Conservation (phyloP, 1,140 invertebrate species). For the Drosophila lowei region DNA sequence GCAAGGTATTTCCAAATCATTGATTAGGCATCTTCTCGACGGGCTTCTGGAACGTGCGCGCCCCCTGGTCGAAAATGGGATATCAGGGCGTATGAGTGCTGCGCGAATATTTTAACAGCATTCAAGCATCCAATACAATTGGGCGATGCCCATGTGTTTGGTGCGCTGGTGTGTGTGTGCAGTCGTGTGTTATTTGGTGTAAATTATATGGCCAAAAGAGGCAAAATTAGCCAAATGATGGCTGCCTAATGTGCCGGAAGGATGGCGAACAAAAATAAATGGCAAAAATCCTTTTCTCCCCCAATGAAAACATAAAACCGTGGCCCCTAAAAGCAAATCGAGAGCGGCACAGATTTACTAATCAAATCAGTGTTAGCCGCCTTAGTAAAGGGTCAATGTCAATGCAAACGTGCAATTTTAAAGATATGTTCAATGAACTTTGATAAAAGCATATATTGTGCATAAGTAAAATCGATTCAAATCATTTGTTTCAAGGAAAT, state of each 20-base stretch:
- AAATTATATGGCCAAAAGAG: slow-evolving; percentile 79
- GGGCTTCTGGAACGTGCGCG: slow-evolving; percentile 5
- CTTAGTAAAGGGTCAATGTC: slow-evolving; percentile 41
- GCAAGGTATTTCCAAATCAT: slow-evolving; percentile 77
- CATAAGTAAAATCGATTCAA: background rate
- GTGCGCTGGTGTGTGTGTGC: slow-evolving; percentile 42
- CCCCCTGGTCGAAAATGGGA: slow-evolving; percentile 24
- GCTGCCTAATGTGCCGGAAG: slow-evolving; percentile 73
- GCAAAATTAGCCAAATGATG: slow-evolving; percentile 80
- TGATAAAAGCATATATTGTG: no score
- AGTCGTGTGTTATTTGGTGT: slow-evolving; percentile 79
- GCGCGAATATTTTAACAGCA: slow-evolving; percentile 54
- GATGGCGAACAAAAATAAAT: slow-evolving; percentile 64
- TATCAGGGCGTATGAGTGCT: slow-evolving; percentile 66
- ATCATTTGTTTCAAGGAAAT: no score
- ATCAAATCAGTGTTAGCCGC: slow-evolving; percentile 61
- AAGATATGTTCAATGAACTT: slow-evolving; percentile 7
- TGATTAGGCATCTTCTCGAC: slow-evolving; percentile 53
- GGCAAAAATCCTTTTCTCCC: slow-evolving; percentile 61
- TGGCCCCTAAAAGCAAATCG: slow-evolving; percentile 49
- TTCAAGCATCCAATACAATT: slow-evolving; percentile 48
- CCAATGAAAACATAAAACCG: slow-evolving; percentile 68
- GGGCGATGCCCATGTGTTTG: slow-evolving; percentile 14
- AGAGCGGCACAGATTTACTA: slow-evolving; percentile 47
- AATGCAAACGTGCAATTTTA: slow-evolving; percentile 15